These are phyloP conservation scores for Hipposideros larvatus DNA, from an alignment of 2,797 vertebrate species.

Conservation along the genomic window DNA sequence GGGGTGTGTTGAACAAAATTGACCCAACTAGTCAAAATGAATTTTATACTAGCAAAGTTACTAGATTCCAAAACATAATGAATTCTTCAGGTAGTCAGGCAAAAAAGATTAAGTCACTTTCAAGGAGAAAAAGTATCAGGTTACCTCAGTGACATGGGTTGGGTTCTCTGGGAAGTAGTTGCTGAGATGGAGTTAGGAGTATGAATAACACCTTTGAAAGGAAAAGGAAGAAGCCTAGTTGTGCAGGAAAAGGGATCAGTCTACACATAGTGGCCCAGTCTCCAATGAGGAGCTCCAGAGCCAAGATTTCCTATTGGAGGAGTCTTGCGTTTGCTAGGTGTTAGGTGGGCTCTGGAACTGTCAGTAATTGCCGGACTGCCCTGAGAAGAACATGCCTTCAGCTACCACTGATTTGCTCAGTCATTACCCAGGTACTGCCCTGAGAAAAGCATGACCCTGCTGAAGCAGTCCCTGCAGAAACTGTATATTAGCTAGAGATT, in stretches of 20 bases:
- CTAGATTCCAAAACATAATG: neutral
- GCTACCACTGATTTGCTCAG: neutral
- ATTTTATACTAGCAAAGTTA: constrained; percentile 7
- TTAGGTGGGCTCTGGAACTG: too few species aligned
- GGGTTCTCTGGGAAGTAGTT: neutral
- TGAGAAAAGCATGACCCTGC: neutral
- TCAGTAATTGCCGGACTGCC: neutral
- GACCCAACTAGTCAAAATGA: neutral
- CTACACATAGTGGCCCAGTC: neutral
- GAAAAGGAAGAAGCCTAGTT: neutral
- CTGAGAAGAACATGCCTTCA: neutral
- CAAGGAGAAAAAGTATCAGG: neutral
- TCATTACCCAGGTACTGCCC: neutral
- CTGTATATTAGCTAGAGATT: neutral
- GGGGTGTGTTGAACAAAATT: neutral
- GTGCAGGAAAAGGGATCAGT: neutral
- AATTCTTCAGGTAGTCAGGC: neutral
- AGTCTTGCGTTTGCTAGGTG: neutral
- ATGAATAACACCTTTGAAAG: neutral
- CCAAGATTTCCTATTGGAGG: neutral
- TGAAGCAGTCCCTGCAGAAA: neutral
- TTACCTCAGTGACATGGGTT: neutral
- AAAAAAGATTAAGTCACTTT: neutral
- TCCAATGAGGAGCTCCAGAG: neutral
- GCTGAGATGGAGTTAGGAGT: neutral